Conservation (phyloP, 1,140 invertebrate species). For the Drosophila paulistorum region DNA sequence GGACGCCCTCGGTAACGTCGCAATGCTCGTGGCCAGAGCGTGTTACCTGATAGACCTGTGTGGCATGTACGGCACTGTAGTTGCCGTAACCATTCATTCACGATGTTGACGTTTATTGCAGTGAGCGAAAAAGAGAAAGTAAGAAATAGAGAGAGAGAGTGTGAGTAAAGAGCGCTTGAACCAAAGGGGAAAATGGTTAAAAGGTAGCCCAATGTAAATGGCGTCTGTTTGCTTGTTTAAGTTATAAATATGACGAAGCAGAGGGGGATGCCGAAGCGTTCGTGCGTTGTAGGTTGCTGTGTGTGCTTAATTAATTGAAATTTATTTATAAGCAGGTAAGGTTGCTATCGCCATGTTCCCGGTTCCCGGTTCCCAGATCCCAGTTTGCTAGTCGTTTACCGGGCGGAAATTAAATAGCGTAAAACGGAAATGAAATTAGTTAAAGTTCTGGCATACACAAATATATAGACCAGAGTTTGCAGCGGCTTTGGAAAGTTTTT, state of each 20-base stretch:
- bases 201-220: conserved; percentile 30
- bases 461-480: not conserved
- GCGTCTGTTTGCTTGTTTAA: conserved; percentile 40
- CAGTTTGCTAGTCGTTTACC: conserved; percentile 27
- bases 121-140: conserved; percentile 5
- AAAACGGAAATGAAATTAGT: conserved; percentile 77
- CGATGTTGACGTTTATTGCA: conserved; percentile 45
- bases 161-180: not conserved
- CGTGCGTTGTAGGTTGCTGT: conserved; percentile 27
- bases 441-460: conserved; percentile 7
- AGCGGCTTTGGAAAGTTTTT: conserved; percentile 20
- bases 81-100: conserved; percentile 1
- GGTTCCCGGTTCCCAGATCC: conserved; percentile 13
- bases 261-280: conserved; percentile 37
- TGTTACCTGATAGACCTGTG: conserved; percentile 87
- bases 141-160: not conserved
- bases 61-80: conserved; percentile 74
- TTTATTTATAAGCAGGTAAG: conserved; percentile 74
- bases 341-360: not conserved
- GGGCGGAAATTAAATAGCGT: conserved; percentile 73
- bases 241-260: conserved; percentile 67
- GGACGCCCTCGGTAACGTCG: conserved; percentile 86
- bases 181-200: conserved; percentile 1
- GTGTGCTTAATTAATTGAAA: conserved; percentile 76
- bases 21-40: conserved; percentile 87